Base-by-base conservation (phyloP, 2,888 invertebrate species). In the Thelaira solivaga region DNA sequence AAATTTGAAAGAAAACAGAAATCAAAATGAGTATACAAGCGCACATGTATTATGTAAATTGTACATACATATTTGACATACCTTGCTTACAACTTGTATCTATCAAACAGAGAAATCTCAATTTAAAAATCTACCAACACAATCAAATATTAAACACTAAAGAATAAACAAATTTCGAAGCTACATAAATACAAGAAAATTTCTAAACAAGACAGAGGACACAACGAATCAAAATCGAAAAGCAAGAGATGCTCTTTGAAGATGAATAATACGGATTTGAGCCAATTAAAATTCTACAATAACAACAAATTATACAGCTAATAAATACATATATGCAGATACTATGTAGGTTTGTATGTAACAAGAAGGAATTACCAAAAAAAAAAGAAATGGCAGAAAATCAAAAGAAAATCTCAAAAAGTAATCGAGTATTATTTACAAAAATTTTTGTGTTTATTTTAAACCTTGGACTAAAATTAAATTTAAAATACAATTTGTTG, bases 401-500 rank as follows among this genome's bases (percentile, higher is more conserved):
- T 2, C 20, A 31, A 29, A n/a, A 62, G 5, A 24, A 64, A 39
- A 34, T 22, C 45, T 47, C 31, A 2, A 4, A 4, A 11, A 59
- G n/a, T n/a, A 29, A 24, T 24, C 20, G 7, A 10, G 10, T 43
- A 39, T 6, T 4, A 7, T 36, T 13, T 39, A 22, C 62, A 57
- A 45, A 64, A 62, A 76, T 61, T 67, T 79, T 36, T 81, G 83
- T 83, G 85, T 82, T 84, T 64, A 36, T 51, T 72, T 86, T 80
- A 87, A 87, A 87, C 86, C 86, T 87, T 86, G 87, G 86, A 87
- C 86, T 87, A 86, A 87, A 86, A 86, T 87, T 83, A 86, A 86
- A 85, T 83, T 59, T 43, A 43, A 53, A 64, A 34, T 0, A 31
- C 22, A 62, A 34, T 26, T n/a, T n/a, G n/a, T n/a, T 34, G 16